Evolutionary conservation across 2,888 invertebrate genomes (phyloP), one percentile per base, ranked within the genome.

Genomic region (Chymomyza procnemis): DNA sequence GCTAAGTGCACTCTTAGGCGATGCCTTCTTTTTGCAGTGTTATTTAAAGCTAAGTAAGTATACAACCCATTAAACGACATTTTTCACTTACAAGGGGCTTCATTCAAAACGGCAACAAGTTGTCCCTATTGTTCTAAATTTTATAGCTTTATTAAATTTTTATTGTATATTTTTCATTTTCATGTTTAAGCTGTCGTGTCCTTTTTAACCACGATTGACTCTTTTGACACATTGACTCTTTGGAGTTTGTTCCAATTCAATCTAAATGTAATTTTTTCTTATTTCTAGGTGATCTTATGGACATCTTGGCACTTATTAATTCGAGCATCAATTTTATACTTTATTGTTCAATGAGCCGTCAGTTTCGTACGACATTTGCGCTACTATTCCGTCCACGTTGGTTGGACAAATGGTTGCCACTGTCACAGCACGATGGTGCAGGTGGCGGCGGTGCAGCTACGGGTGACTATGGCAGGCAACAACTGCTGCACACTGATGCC

Each of bases 261-360:
- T 18, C 21, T 34, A 16, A 34, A 3, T 2, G 12, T 2, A 41
- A 9, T 41, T 41, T 12, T 41, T 9, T 12, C 1, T 41, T 3
- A 41, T 41, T 76, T 55, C 18, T 92, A 95, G 95, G 94, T 80
- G 97, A 98, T 89, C 92, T 97, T 78, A 95, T 97, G 94, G 97
- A 98, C 91, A 93, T 97, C 68, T 93, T 97, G 91, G 97, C 98
- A 34, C 93, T 98, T 78, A 94, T 97, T 85, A 98, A 98, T 89
- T 97, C 97, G 52, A 96, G 97, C 50, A 96, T 98, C 83, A 98
- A 98, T 92, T 98, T 98, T 91, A 96, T 97, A 75, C 93, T 98
- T 64, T 98, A 98, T 92, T 98, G 97, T 92, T 94, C 96, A 79
- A 98, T 98, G 98, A 97, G 97, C 78, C 93, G 96, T 21, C 97